A percentile compares a stretch with the other conserved stretches of the same genome.
These are phyloP conservation scores for Zygogramma bicolorata DNA, from an alignment of 2,888 invertebrate species.

Conservation along the genomic window DNA sequence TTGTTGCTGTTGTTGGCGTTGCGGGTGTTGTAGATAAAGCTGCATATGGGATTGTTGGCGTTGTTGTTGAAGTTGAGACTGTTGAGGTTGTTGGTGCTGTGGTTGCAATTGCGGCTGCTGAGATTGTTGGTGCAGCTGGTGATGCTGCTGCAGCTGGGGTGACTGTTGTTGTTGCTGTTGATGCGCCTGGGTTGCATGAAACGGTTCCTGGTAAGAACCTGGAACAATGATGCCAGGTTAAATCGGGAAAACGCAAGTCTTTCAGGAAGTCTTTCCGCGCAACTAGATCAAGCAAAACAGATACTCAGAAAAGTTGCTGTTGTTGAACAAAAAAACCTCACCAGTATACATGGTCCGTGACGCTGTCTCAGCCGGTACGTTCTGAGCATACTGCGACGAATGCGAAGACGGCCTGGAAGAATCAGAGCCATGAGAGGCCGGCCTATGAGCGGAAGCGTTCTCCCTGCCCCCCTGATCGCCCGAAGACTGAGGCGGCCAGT, in stretches of 20 bases:
- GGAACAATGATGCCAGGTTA: not conserved
- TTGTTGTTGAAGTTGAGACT: not conserved
- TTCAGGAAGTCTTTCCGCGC: too few relatives aligned
- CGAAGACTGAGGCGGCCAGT: slow-evolving; percentile 46
- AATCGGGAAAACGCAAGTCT: not conserved
- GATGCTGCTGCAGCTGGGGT: slow-evolving; percentile 2
- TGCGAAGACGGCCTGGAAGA: slow-evolving; percentile 44
- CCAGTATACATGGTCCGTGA: slow-evolving; percentile 40
- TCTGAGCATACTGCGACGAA: slow-evolving; percentile 40
- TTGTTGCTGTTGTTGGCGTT: not conserved
- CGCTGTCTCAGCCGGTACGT: slow-evolving; percentile 31
- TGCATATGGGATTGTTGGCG: not conserved
- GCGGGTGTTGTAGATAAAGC: not conserved
- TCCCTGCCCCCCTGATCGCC: slow-evolving; percentile 34
- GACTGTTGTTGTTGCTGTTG: slow-evolving; percentile 1
- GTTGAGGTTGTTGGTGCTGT: slow-evolving; percentile 35
- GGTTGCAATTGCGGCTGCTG: slow-evolving; percentile 14
- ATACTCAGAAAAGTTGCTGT: too few relatives aligned
- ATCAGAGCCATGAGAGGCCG: slow-evolving; percentile 53
- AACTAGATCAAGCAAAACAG: too few relatives aligned
- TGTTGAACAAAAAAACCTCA: not conserved
- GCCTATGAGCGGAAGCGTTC: slow-evolving; percentile 50
- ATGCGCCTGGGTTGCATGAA: slow-evolving; percentile 22
- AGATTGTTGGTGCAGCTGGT: not conserved
- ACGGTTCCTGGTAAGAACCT: slow-evolving; percentile 38